A percentile compares a stretch with the other conserved stretches of the same genome.
Evolutionary conservation across 2,888 invertebrate genomes (phyloP).

Genomic region (Chrysomela aeneicollis): DNA sequence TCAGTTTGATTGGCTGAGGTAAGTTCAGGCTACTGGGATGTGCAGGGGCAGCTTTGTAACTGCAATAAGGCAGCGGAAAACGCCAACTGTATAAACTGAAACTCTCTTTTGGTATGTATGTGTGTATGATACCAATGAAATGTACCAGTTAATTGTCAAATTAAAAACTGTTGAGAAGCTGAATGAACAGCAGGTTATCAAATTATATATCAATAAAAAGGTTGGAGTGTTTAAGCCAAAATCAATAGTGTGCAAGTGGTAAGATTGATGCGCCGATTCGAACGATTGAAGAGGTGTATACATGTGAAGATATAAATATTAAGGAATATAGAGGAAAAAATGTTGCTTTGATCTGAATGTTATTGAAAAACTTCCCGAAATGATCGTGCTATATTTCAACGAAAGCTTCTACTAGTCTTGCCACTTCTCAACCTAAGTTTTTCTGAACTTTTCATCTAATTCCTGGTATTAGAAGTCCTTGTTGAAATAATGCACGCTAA

Average conservation of each 20-base stretch:
- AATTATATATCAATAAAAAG: neutral
- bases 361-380: neutral
- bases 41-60: constrained; percentile 80
- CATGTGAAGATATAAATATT: too few relatives aligned
- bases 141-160: neutral
- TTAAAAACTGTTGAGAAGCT: neutral
- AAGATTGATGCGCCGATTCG: neutral
- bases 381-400: too few relatives aligned
- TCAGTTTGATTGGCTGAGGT: constrained; percentile 80
- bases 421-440: too few relatives aligned
- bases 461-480: too few relatives aligned
- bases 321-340: too few relatives aligned
- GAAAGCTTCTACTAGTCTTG: too few relatives aligned
- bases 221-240: neutral
- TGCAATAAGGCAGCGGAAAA: constrained; percentile 96
- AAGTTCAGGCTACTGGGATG: constrained; percentile 82
- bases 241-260: neutral
- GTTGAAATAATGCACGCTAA: too few relatives aligned
- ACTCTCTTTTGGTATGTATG: constrained; percentile 52
- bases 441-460: too few relatives aligned
- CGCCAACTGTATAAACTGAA: constrained; percentile 95
- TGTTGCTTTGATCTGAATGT: neutral
- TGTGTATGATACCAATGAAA: constrained; percentile 10
- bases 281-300: too few relatives aligned
- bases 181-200: neutral